Evolutionary conservation across 2,888 invertebrate species (phyloP).

Genomic region (Watsonalla binaria): DNA sequence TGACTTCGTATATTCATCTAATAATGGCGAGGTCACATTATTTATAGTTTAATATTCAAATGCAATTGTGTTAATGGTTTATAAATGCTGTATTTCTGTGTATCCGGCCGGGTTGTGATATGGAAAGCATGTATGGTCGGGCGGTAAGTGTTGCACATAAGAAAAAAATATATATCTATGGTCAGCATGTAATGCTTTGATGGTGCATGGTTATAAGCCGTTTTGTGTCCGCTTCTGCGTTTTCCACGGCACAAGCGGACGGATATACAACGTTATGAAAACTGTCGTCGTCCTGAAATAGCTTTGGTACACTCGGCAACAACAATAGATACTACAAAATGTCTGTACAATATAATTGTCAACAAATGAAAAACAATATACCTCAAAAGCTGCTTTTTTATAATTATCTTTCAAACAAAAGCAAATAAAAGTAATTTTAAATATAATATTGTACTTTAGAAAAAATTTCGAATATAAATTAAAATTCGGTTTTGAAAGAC

Average conservation of each 20-base stretch:
- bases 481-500: too few species aligned
- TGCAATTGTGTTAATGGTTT: conserved; percentile 50
- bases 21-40: background rate
- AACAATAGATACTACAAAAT: too few species aligned
- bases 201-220: conserved; percentile 11
- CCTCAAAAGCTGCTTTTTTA: too few species aligned
- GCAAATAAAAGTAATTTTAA: too few species aligned
- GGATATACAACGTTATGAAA: conserved; percentile 39
- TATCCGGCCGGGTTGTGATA: conserved; percentile 67
- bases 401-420: too few species aligned
- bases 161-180: conserved; percentile 17
- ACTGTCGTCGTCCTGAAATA: conserved; percentile 43
- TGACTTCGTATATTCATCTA: conserved; percentile 13
- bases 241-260: conserved; percentile 66
- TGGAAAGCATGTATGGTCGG: conserved; percentile 65
- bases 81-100: conserved; percentile 53
- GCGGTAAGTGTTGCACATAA: conserved; percentile 56
- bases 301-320: conserved; percentile 35
- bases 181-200: conserved; percentile 46
- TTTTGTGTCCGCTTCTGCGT: conserved; percentile 23
- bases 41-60: conserved; percentile 22
- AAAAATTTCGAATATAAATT: too few species aligned
- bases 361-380: too few species aligned
- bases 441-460: too few species aligned
- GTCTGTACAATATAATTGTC: too few species aligned